Evolutionary conservation across 2,888 invertebrate species (phyloP), one percentile per base, ranked within the genome.

Genomic region (Scelioninae gen. 2): DNA sequence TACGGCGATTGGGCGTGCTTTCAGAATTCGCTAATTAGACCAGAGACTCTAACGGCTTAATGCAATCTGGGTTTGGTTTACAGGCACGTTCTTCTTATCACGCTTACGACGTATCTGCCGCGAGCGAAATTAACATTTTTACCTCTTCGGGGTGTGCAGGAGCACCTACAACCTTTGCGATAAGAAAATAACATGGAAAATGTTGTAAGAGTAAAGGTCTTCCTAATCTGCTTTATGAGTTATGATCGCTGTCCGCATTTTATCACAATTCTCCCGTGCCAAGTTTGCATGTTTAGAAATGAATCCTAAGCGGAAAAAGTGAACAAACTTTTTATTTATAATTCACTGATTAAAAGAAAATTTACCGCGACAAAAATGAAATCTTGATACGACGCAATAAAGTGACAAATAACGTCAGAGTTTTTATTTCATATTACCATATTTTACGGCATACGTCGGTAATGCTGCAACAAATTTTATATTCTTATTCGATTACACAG

Each of bases 41-140:
- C 43, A 58, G 35, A 58, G 58, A 43, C 43, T 50, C 43, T 68
- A 68, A 68, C 13, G 13, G 43, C 43, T 58, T 52, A 48, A 58
- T 58, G 46, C 58, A 68, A 58, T 58, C 67, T 58, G 57, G 41
- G 35, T 55, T 48, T 48, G 28, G 31, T n/a, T 46, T 31, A 11
- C 65, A 53, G 48, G 31, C 53, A 58, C 57, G 55, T 35, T 50
- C 31, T 41, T 37, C 58, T 68, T 68, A 68, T 58, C 58, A 35
- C 16, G 43, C 13, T 58, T 52, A 50, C 52, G 28, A 52, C 16
- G 33, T 25, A 58, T 58, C 33, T 35, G 31, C 41, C n/a, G 33
- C 33, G 10, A 39, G 45, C 16, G n/a, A 6, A 67, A 67, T 48
- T 57, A 67, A 46, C 65, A 67, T 57, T 67, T 67, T 67, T 67